These are phyloP conservation scores for Lordiphosa stackelbergi DNA, from an alignment of 1,140 invertebrate species.

Conservation along the genomic window DNA sequence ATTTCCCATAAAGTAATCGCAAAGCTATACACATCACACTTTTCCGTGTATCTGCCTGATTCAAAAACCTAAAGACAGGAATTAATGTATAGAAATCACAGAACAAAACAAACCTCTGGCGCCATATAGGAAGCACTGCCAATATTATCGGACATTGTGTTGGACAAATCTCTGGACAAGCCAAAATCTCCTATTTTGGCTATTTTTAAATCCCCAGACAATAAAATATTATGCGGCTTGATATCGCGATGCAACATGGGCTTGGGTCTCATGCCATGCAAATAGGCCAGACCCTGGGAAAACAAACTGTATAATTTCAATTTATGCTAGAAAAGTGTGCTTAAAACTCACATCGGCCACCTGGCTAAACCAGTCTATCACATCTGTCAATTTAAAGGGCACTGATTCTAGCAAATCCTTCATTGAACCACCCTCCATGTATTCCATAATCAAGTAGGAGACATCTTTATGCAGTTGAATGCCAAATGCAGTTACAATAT, in stretches of 20 bases:
- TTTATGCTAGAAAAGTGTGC: not conserved
- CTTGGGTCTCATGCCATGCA: slow-evolving; percentile 18
- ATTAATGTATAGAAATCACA: too few species aligned
- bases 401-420: not conserved
- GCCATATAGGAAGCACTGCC: too few species aligned
- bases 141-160: too few species aligned
- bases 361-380: not conserved
- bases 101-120: too few species aligned
- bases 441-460: slow-evolving; percentile 22
- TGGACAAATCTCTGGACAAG: not conserved
- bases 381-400: too few species aligned
- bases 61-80: too few species aligned
- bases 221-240: slow-evolving; percentile 28
- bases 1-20: too few species aligned
- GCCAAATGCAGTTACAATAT: too few species aligned
- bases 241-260: slow-evolving; percentile 34
- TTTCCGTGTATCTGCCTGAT: too few species aligned
- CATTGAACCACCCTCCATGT: slow-evolving; percentile 13
- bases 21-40: too few species aligned
- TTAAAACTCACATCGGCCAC: too few species aligned
- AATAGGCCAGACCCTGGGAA: slow-evolving; percentile 15
- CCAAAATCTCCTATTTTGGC: slow-evolving; percentile 43
- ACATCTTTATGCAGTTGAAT: too few species aligned
- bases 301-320: not conserved
- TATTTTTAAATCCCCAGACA: slow-evolving; percentile 1